These are phyloP conservation scores for Heteromurus nitidus DNA, from an alignment of 2,888 invertebrate genomes.

Conservation along the genomic window DNA sequence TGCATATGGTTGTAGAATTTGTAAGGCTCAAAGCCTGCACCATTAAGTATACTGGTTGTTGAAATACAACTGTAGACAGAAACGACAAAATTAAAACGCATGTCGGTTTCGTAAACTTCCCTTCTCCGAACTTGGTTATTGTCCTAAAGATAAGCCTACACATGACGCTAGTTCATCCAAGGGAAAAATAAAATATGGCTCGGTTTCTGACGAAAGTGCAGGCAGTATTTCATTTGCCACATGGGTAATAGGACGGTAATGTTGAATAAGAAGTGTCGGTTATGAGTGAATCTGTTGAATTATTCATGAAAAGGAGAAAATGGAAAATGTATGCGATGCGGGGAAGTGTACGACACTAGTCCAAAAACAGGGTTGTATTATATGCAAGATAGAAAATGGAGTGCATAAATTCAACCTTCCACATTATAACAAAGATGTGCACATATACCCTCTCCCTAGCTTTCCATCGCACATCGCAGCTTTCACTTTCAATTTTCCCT, in stretches of 20 bases:
- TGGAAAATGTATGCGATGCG: slow-evolving; percentile 37
- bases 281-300: slow-evolving; percentile 72
- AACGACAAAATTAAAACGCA: no score
- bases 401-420: neutral
- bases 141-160: no score
- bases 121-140: no score
- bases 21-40: no score
- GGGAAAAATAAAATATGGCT: slow-evolving; percentile 13
- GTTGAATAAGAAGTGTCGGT: slow-evolving; percentile 69
- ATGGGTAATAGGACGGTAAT: slow-evolving; percentile 68
- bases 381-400: neutral
- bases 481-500: slow-evolving; percentile 31
- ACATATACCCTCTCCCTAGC: neutral
- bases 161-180: no score
- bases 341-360: no score
- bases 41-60: no score
- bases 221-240: slow-evolving; percentile 62
- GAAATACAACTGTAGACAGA: no score
- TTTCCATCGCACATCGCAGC: neutral
- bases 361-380: neutral
- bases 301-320: slow-evolving; percentile 61
- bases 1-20: no score
- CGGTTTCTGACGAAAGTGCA: slow-evolving; percentile 19
- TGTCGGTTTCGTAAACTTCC: no score
- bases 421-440: no score